Percentiles rank a stretch among this genome's conserved stretches.
Conservation (phyloP, 2,797 vertebrate genomes). For the Pseudochirops corinnae region DNA sequence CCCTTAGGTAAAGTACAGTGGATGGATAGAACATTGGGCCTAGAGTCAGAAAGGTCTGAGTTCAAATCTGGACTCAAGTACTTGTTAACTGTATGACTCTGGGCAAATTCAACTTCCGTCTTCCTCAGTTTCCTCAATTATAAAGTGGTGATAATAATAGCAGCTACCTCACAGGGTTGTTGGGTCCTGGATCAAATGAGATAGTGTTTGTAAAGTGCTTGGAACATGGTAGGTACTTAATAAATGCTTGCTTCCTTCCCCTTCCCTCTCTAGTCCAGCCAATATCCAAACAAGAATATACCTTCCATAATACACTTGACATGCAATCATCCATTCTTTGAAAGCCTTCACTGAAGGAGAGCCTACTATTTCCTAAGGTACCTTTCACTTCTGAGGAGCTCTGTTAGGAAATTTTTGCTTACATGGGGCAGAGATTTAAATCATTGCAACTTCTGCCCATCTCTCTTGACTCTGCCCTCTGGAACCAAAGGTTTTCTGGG, state of each 20-base stretch:
- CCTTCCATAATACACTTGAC: neutral
- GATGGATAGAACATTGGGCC: neutral
- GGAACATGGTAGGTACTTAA: neutral
- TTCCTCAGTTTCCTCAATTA: neutral
- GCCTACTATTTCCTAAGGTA: neutral
- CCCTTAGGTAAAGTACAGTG: neutral
- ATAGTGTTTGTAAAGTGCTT: neutral
- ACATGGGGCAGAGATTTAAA: neutral
- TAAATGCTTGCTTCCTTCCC: neutral
- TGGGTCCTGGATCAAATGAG: neutral
- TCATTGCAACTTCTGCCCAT: neutral
- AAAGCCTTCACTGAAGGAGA: neutral
- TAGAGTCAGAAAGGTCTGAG: neutral
- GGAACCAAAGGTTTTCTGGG: neutral
- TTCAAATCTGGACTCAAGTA: neutral
- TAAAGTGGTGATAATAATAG: neutral
- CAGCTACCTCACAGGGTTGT: neutral
- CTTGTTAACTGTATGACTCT: neutral
- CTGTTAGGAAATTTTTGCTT: neutral
- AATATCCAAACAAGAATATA: neutral
- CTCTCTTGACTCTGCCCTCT: neutral
- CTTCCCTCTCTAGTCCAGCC: neutral
- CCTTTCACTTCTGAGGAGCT: neutral
- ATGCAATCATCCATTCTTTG: neutral
- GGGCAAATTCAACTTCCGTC: neutral